Conservation (phyloP, 2,888 invertebrate genomes). For the Drosophila putrida region DNA sequence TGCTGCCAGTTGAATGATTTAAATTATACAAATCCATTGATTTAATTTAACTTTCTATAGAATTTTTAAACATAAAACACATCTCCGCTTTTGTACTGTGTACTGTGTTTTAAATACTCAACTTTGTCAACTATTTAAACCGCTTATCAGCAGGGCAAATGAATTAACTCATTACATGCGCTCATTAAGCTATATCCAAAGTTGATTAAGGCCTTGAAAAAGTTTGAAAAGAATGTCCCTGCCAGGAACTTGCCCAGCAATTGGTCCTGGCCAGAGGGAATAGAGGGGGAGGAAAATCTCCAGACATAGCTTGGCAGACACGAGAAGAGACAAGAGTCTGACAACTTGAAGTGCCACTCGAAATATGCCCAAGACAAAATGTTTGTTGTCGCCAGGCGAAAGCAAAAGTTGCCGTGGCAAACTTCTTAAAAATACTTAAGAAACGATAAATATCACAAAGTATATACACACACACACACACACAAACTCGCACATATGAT, state of each 20-base stretch:
- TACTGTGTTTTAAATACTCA: constrained; percentile 1
- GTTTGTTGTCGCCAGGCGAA: constrained; percentile 49
- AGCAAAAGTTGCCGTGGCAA: constrained; percentile 69
- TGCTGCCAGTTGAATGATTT: background rate
- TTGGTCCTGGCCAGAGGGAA: background rate
- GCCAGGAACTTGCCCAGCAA: constrained; percentile 12
- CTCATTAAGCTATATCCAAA: constrained; percentile 71
- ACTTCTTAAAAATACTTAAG: constrained; percentile 80
- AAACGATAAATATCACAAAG: constrained; percentile 75
- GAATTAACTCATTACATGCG: constrained; percentile 73
- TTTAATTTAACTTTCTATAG: background rate
- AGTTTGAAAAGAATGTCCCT: constrained; percentile 50
- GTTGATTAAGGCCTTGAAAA: constrained; percentile 78
- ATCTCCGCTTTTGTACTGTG: no score
- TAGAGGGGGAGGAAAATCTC: background rate
- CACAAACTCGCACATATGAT: constrained; percentile 29
- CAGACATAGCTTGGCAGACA: constrained; percentile 10
- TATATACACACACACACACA: constrained; percentile 39
- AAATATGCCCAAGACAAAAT: constrained; percentile 68
- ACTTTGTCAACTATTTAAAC: constrained; percentile 41
- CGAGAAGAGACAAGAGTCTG: constrained; percentile 35
- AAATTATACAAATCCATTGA: background rate
- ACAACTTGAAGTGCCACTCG: constrained; percentile 60
- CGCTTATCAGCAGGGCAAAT: constrained; percentile 37
- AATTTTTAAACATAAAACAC: background rate